Base-by-base conservation (phyloP, 2,888 invertebrate species). In the Salticus scenicus region DNA sequence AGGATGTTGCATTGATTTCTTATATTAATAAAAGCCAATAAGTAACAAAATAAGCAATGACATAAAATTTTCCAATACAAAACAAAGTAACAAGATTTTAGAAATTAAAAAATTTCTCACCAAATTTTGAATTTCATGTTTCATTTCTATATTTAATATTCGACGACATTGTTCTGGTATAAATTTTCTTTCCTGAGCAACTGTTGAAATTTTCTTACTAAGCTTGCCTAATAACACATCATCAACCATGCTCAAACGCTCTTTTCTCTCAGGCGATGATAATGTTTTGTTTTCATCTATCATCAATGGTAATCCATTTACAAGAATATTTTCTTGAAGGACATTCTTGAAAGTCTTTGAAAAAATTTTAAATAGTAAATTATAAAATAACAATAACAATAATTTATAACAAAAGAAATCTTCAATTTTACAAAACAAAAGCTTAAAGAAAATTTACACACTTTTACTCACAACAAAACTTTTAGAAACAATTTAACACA, bases 271-370 rank as follows among this genome's bases (percentile, higher is more conserved):
- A 37, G 30, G 33, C 12, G 17, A 33, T 33, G 67, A n/a, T 31
- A 67, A 12, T 1, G 2, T 24, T 1, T 10, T 20, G 33, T 31
- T 17, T 27, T 63, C 28, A 37, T 67, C 37, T 1, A 37, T 31
- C 31, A 67, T 67, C 67, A n/a, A 33, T 1, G 33, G 67, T 0
- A 67, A 20, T 67, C 67, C 67, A 33, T 67, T 33, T 24, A 67
- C 37, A 20, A 37, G 20, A n/a, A 67, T 20, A 30, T 67, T 67
- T 20, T 67, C 67, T 37, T 67, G 33, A 0, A 67, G 67, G 33
- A 33, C 31, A 31, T 20, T 67, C 24, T 27, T 67, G 33, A 67
- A 67, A 8, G 24, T 33, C 67, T 67, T 17, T 7, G 33, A 33
- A 31, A 37, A 37, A 10, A 37, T n/a, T n/a, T n/a, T n/a, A n/a